Percentiles rank a stretch among this genome's conserved stretches.
phyloP scores from a whole-genome alignment of 2,797 vertebrate genomes.

The Petrocephalus sullivani region DNA sequence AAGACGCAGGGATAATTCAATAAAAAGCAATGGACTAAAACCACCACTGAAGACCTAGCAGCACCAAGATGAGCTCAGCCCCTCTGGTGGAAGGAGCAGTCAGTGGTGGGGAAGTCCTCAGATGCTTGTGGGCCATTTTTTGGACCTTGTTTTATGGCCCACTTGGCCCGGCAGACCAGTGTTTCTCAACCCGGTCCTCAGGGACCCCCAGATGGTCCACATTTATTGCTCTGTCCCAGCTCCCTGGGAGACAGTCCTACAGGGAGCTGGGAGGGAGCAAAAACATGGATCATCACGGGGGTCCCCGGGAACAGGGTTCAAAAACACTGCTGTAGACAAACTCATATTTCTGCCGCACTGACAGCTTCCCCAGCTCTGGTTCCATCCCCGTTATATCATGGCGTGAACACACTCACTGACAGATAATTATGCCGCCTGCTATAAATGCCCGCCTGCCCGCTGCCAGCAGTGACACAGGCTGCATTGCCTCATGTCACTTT shows the following conservation, averaged over 20 bases:
- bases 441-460: conserved; percentile 21
- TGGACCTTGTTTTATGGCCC: not conserved
- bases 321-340: conserved; percentile 27
- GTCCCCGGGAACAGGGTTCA: not conserved
- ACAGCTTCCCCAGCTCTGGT: not conserved
- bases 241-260: not conserved
- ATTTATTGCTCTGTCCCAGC: not conserved
- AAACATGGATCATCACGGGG: not conserved
- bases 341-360: conserved; percentile 41
- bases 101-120: not conserved
- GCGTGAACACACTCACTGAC: conserved; percentile 37
- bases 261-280: not conserved
- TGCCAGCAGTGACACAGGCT: conserved; percentile 25
- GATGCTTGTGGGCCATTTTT: not conserved
- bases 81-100: not conserved
- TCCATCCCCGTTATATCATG: conserved; percentile 30
- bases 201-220: not conserved
- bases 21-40: not conserved
- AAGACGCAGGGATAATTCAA: not conserved
- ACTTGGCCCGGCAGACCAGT: not conserved
- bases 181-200: not conserved
- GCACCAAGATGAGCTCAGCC: not conserved
- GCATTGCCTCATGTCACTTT: conserved; percentile 34
- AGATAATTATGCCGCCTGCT: conserved; percentile 48
- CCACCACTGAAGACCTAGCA: not conserved